These are phyloP conservation scores for Xestia sexstrigata DNA, from an alignment of 2,888 invertebrate species.

Conservation along the genomic window DNA sequence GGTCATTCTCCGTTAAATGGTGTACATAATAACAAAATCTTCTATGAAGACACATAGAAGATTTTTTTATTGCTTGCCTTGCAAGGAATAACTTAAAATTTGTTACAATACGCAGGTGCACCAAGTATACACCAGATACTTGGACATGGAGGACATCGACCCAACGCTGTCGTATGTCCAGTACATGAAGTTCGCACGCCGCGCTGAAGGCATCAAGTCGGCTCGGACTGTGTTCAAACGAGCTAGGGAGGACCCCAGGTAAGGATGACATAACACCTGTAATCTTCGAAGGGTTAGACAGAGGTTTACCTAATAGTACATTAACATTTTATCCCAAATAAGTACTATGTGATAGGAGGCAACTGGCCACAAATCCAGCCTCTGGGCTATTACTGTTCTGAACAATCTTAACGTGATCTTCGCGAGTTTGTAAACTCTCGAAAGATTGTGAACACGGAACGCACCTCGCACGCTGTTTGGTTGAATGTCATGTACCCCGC, in stretches of 20 bases:
- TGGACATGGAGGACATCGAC: slow-evolving; percentile 97
- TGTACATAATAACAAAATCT: too few relatives aligned
- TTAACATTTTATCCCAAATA: not conserved
- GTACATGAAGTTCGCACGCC: slow-evolving; percentile 99
- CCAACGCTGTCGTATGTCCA: slow-evolving; percentile 99
- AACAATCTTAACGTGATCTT: not conserved
- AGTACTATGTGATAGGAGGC: not conserved
- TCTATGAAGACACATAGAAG: too few relatives aligned
- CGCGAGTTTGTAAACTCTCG: too few relatives aligned
- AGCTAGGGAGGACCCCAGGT: slow-evolving; percentile 96
- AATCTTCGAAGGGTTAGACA: not conserved
- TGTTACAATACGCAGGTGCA: slow-evolving; percentile 89
- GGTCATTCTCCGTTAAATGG: too few relatives aligned
- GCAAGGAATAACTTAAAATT: not conserved
- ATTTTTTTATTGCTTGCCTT: too few relatives aligned
- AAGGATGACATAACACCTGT: slow-evolving; percentile 3
- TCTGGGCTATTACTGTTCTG: not conserved
- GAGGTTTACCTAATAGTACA: not conserved
- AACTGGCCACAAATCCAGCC: not conserved
- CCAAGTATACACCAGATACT: slow-evolving; percentile 97
- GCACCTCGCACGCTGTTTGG: too few relatives aligned
- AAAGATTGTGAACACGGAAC: too few relatives aligned
- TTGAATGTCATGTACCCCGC: too few relatives aligned
- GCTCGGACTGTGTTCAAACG: slow-evolving; percentile 98
- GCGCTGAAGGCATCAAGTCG: slow-evolving; percentile 99